Base-by-base conservation (phyloP, 1,140 invertebrate species). In the Drosophila arizonae region DNA sequence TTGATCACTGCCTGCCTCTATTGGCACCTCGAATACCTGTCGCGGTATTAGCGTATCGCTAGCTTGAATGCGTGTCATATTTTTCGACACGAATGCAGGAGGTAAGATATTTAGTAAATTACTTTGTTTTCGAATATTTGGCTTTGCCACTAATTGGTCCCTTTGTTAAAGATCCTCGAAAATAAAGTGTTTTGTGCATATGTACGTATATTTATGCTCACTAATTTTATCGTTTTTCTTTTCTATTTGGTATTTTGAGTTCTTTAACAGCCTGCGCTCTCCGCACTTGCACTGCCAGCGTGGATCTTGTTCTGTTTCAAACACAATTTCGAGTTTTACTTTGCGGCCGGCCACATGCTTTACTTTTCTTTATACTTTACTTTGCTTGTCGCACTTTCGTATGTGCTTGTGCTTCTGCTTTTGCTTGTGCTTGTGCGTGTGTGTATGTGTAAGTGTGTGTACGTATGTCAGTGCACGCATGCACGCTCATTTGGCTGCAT, bases 61-160 rank as follows among this genome's bases (percentile, higher is more conserved):
- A 48, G 90, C 82, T 57, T 91, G 81, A 73, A 91, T 77, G 54
- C 90, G 91, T 63, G 91, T 78, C 91, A 92, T 92, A 41, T 69
- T 77, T 56, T 41, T 30, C 8, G 10, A 39, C 36, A 11, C 36
- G 36, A 52, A 51, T 63, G 24, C 2, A 39, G 41, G 8, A 33
- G 30, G 4, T 28, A 5, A 13, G 24, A 30, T 11, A 28, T 30
- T 28, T 51, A 17, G 17, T 3, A 6, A 51, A 8, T n/a, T 51
- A 9, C 21, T 26, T 21, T 11, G n/a, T 30, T 52, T 28, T 52
- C 8, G 3, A 33, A 0, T 55, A 33, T 21, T 36, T 21, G 4
- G 15, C 13, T 36, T 54, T 17, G 15, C 2, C 21, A 36, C n/a
- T 9, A 15, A 55, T 36, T 21, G 55, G n/a, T 46, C 39, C 62